Evolutionary conservation across 2,113 vertebrate species (phyloP).

Genomic region (Pterocles burchelli): DNA sequence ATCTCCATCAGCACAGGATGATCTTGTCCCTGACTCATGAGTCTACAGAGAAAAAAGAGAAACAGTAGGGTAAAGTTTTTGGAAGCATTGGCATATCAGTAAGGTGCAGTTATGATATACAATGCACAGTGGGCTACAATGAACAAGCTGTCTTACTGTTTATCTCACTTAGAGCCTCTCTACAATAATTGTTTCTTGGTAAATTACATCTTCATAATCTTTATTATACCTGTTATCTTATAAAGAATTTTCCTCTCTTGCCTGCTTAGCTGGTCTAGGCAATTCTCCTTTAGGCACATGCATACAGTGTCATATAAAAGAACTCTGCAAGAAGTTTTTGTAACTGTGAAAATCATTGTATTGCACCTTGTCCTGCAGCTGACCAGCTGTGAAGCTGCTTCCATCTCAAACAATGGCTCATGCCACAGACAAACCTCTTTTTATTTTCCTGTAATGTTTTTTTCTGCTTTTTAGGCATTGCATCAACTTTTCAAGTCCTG

Average conservation of each 20-base stretch:
- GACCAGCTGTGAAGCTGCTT: background rate
- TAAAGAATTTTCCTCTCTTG: background rate
- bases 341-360: background rate
- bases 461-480: background rate
- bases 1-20: background rate
- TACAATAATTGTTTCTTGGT: background rate
- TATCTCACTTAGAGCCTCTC: background rate
- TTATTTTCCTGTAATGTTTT: background rate
- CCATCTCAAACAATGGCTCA: background rate
- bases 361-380: background rate
- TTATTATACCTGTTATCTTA: background rate
- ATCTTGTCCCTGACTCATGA: background rate
- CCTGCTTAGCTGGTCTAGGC: background rate
- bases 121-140: background rate
- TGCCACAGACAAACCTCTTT: background rate
- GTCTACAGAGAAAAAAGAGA: background rate
- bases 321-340: background rate
- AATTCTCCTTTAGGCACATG: background rate
- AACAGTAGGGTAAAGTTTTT: background rate
- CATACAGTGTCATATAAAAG: background rate
- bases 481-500: background rate
- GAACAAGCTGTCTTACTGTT: background rate
- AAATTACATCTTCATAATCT: constrained; percentile 1
- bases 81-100: background rate
- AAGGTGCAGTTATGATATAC: background rate